A percentile compares a stretch with the other conserved stretches of the same genome.
These are phyloP conservation scores for Conistra vaccinii DNA, from an alignment of 2,888 invertebrate species.

Conservation along the genomic window DNA sequence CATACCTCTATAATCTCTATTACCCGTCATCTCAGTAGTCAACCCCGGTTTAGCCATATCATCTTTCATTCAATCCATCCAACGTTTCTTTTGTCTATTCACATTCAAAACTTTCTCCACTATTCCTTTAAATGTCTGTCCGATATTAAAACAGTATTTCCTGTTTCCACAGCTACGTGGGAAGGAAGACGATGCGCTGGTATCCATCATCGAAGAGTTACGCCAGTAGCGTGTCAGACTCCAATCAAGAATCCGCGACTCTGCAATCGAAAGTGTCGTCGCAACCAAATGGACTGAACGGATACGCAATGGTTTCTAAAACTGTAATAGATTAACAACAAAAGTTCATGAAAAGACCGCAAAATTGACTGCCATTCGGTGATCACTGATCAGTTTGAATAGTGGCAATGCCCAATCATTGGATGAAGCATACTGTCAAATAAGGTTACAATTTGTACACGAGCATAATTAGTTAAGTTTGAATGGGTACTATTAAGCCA, in stretches of 20 bases:
- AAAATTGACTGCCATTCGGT: not conserved
- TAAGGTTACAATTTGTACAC: not conserved
- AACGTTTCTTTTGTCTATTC: not conserved
- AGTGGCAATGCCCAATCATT: not conserved
- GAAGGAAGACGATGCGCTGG: conserved; percentile 44
- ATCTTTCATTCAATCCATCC: not conserved
- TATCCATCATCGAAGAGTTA: conserved; percentile 69
- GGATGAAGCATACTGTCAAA: not conserved
- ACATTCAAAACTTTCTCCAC: not conserved
- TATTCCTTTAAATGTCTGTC: no score
- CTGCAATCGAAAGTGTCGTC: conserved; percentile 66
- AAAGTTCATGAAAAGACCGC: not conserved
- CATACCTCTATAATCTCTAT: no score
- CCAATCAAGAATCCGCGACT: conserved; percentile 69
- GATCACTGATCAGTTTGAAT: not conserved
- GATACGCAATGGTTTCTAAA: conserved; percentile 29
- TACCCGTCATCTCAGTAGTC: not conserved
- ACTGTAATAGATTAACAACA: conserved; percentile 4
- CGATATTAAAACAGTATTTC: not conserved
- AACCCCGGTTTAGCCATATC: not conserved
- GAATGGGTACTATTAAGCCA: not conserved
- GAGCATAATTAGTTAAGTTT: not conserved
- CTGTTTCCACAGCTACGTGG: conserved; percentile 51
- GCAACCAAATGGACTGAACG: conserved; percentile 70
- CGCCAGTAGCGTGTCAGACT: conserved; percentile 67